Base-by-base conservation (phyloP, 1,140 invertebrate species). In the Caenorhabditis briggsae region DNA sequence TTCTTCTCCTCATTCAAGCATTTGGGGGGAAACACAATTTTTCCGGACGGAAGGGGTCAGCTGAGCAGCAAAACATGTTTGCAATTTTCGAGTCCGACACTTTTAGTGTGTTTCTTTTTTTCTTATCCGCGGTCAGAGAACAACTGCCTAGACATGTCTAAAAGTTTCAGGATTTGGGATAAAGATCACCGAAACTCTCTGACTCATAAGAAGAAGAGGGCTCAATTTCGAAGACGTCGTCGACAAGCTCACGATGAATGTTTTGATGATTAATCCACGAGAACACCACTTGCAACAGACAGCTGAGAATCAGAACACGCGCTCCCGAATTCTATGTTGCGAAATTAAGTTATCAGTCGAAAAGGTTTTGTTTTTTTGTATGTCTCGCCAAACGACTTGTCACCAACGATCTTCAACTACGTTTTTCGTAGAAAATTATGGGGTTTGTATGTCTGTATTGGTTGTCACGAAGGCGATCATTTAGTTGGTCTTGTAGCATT, bases 51-150 rank as follows among this genome's bases (percentile, higher is more conserved):
- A 46, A 46, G 53, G 43, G 46, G 70, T 78, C 70, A 78, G 70
- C 70, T 78, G 70, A 78, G 70, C 70, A 78, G 46, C 70, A 78
- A 78, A 78, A 78, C 70, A 78, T 78, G 70, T 41, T 50, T 78
- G 46, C 70, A 78, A 78, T 50, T 78, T 78, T 50, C 70, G 70
- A 78, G 70, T 78, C 70, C 43, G n/a, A 78, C 70, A 50, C 70
- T 43, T 78, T 50, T 50, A 43, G 18, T 50, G 46, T 50, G 46
- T 78, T 50, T 50, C 70, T 78, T 50, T 53, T 61, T 33, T 53
- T 53, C 50, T 53, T 48, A 50, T 12, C 20, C 33, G n/a, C 50
- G 70, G 46, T 50, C 70, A 78, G 46, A 78, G 70, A 78, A 53
- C 70, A 78, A 50, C n/a, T 48, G 33, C 70, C 50, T n/a, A 78